Evolutionary conservation across 1,140 invertebrate species (phyloP).

Genomic region (Leptopilina boulardi): DNA sequence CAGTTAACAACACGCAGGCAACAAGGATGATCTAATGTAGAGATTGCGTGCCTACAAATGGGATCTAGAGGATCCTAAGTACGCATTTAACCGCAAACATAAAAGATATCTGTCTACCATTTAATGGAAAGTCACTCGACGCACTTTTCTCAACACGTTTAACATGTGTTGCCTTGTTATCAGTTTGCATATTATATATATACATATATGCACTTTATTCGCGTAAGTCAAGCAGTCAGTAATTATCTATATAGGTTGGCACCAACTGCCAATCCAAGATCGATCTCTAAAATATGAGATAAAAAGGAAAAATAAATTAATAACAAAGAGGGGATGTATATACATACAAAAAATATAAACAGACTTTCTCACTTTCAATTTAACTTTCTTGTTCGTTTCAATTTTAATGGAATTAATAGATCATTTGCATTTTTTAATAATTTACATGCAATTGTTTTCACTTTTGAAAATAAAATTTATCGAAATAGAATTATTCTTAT

Average conservation of each 20-base stretch:
- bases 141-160: slow-evolving; percentile 18
- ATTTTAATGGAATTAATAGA: background rate
- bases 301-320: background rate
- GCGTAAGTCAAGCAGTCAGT: slow-evolving; percentile 11
- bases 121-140: slow-evolving; percentile 31
- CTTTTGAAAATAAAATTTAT: too few species aligned
- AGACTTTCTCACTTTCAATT: slow-evolving; percentile 26
- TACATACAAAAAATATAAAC: slow-evolving; percentile 1
- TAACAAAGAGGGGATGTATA: background rate
- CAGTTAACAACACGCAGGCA: slow-evolving; percentile 14
- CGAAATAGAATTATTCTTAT: background rate
- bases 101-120: background rate
- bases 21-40: slow-evolving; percentile 18
- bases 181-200: background rate
- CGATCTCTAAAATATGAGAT: slow-evolving; percentile 16
- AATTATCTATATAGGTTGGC: slow-evolving; percentile 22
- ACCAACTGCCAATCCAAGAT: background rate
- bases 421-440: background rate
- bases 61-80: slow-evolving; percentile 12
- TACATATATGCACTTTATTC: slow-evolving; percentile 3
- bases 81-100: slow-evolving; percentile 13
- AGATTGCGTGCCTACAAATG: slow-evolving; percentile 12
- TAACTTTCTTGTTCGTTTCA: background rate
- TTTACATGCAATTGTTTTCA: background rate
- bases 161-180: background rate